Conservation (phyloP, 2,113 vertebrate genomes). For the Phyllostomus hastatus region DNA sequence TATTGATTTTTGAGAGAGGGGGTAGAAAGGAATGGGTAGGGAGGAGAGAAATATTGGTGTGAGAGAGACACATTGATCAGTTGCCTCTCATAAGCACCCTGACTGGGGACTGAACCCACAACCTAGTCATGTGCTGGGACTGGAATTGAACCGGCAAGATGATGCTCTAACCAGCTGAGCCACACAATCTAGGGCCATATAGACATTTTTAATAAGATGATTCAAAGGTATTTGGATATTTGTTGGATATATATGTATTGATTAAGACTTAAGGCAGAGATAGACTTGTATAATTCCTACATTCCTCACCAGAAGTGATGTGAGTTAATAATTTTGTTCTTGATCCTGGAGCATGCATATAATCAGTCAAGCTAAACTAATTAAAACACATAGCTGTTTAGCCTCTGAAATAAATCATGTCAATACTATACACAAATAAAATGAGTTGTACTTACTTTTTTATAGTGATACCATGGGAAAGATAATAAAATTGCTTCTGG, state of each 20-base stretch:
- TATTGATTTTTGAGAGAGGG: no score
- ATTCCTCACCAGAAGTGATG: not conserved
- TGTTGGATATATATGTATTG: not conserved
- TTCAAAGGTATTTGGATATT: not conserved
- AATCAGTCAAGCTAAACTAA: not conserved
- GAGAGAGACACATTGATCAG: no score
- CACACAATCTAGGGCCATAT: not conserved
- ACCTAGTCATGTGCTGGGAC: no score
- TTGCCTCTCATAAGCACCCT: no score
- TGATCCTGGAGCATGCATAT: not conserved
- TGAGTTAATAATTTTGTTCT: slow-evolving; percentile 2
- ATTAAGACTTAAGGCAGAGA: not conserved
- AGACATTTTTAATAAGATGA: not conserved
- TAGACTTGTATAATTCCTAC: not conserved
- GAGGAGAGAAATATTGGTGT: no score
- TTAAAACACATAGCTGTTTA: not conserved
- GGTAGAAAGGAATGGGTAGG: no score
- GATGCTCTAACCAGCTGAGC: no score
- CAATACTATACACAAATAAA: not conserved
- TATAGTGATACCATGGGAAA: not conserved
- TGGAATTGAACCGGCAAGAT: no score
- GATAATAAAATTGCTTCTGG: not conserved
- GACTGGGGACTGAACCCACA: no score
- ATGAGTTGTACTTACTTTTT: not conserved
- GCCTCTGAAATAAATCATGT: not conserved